A percentile compares a stretch with the other conserved stretches of the same genome.
phyloP scores from a whole-genome alignment of 2,113 vertebrate species.

The Pleuronectes platessa region DNA sequence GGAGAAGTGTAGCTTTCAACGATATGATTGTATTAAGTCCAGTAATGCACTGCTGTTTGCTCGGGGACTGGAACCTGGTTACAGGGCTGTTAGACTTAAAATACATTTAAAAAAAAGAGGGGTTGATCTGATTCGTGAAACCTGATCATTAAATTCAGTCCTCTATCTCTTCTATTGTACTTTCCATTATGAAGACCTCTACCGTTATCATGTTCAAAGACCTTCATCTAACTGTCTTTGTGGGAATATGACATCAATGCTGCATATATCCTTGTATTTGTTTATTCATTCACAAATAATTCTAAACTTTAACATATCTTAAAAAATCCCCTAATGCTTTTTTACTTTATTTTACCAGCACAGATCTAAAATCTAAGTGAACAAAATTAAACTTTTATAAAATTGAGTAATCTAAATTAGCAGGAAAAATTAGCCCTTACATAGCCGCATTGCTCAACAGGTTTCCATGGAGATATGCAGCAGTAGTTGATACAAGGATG shows the following conservation, averaged over 20 bases:
- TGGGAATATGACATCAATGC: too few species aligned
- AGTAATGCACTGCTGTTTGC: constrained; percentile 14
- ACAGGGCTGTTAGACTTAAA: neutral
- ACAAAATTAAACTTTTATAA: neutral
- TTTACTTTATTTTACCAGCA: neutral
- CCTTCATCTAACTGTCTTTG: too few species aligned
- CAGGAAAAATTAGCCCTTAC: neutral
- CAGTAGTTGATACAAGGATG: neutral
- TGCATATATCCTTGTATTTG: too few species aligned
- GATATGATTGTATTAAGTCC: constrained; percentile 12
- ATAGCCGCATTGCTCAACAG: neutral
- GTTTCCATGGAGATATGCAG: constrained; percentile 5
- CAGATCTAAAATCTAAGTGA: neutral
- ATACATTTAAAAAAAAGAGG: neutral
- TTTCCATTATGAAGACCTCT: neutral
- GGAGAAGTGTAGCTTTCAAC: constrained; percentile 20
- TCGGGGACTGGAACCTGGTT: neutral
- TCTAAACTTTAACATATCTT: too few species aligned
- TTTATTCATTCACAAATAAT: too few species aligned
- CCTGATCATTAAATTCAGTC: neutral
- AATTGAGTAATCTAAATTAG: neutral
- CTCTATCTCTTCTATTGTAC: neutral
- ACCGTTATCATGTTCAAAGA: too few species aligned
- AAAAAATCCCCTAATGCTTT: neutral
- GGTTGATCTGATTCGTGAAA: neutral